phyloP scores from a whole-genome alignment of 1,140 invertebrate species.

The Wasmannia auropunctata region DNA sequence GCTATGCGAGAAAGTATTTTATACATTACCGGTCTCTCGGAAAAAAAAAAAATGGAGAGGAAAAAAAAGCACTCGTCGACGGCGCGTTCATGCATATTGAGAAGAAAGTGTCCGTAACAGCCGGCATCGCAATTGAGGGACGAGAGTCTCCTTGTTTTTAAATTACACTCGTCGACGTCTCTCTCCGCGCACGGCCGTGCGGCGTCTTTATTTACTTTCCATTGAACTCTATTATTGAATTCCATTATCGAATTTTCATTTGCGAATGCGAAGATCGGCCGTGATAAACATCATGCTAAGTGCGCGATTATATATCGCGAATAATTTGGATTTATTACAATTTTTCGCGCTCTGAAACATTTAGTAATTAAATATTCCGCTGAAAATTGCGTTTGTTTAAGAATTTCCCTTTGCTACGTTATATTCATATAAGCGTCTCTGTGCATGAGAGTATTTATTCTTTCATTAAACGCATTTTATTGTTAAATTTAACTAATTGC shows the following conservation, averaged over 20 bases:
- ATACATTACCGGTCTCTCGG: background rate
- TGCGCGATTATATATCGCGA: background rate
- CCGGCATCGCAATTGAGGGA: background rate
- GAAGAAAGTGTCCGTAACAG: background rate
- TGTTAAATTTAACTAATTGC: background rate
- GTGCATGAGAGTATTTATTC: background rate
- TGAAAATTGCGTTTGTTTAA: background rate
- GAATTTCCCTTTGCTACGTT: background rate
- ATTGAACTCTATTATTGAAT: background rate
- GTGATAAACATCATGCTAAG: no score
- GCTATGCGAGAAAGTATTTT: background rate
- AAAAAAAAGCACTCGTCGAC: background rate
- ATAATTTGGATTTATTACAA: background rate
- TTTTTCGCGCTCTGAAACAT: background rate
- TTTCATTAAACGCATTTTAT: background rate
- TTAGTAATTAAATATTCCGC: background rate
- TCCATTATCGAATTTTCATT: background rate
- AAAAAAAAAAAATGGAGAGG: no score
- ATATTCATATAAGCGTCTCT: background rate
- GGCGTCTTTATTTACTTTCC: background rate
- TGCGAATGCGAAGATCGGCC: background rate
- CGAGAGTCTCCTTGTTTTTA: background rate
- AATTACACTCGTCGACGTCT: background rate
- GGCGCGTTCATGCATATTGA: conserved; percentile 29
- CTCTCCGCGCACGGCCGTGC: no score